phyloP scores from a whole-genome alignment of 2,113 vertebrate species.

The Rhabdomys dilectus region DNA sequence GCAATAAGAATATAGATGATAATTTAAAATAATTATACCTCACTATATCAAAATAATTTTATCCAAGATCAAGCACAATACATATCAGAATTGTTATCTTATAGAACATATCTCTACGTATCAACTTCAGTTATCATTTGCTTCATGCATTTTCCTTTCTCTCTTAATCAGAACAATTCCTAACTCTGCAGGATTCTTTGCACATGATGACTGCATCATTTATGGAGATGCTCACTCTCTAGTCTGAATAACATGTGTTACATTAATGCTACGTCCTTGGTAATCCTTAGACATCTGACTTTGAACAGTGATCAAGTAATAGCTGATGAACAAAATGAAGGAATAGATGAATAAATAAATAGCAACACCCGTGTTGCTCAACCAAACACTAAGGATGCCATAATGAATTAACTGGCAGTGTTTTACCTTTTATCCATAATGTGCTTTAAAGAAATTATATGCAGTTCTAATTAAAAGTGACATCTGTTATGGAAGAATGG shows the following conservation, averaged over 20 bases:
- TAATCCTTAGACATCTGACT: neutral
- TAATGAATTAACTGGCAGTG: neutral
- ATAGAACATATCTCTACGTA: neutral
- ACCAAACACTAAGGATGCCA: neutral
- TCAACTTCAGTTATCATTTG: neutral
- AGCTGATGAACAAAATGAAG: constrained; percentile 14
- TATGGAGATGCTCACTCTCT: neutral
- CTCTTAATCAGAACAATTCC: neutral
- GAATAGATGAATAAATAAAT: neutral
- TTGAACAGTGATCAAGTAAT: neutral
- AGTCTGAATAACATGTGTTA: neutral
- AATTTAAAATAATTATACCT: neutral
- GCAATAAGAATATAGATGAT: neutral
- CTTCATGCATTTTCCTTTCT: neutral
- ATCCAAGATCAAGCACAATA: neutral
- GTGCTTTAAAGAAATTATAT: neutral
- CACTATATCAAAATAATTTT: constrained; percentile 47
- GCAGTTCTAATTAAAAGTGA: neutral
- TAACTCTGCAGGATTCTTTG: neutral
- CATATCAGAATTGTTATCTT: neutral
- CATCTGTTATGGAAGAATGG: neutral
- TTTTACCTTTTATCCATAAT: neutral
- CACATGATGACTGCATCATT: neutral
- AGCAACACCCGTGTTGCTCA: neutral
- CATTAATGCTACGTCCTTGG: neutral